Conservation (phyloP, 2,888 invertebrate genomes). For the Papilio elwesi region DNA sequence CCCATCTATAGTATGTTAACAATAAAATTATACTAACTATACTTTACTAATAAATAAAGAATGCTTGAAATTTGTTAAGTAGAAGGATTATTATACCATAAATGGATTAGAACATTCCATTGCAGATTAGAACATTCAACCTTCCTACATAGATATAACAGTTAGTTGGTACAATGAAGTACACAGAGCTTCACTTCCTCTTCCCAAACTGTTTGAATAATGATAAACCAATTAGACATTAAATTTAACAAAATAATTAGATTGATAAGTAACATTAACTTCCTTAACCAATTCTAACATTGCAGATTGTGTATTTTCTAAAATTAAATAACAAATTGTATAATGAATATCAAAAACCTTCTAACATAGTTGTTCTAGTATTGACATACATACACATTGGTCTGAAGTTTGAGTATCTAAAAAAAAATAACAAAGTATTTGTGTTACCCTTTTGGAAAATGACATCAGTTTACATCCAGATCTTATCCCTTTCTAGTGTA, state of each 20-base stretch:
- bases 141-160: conserved; percentile 32
- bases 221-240: conserved; percentile 27
- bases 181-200: conserved; percentile 25
- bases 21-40: too few species aligned
- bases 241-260: conserved; percentile 10
- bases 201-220: conserved; percentile 24
- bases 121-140: conserved; percentile 13
- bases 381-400: too few species aligned
- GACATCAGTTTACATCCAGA: too few species aligned
- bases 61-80: too few species aligned
- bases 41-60: too few species aligned
- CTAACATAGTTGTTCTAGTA: not conserved
- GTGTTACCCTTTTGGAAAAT: too few species aligned
- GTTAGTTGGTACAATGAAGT: conserved; percentile 20
- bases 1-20: too few species aligned
- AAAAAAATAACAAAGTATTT: too few species aligned
- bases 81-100: too few species aligned
- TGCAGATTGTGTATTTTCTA: not conserved
- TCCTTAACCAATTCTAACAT: conserved; percentile 18
- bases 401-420: too few species aligned
- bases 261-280: conserved; percentile 12
- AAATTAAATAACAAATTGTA: not conserved
- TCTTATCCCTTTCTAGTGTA: too few species aligned
- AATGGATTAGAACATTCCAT: not conserved
- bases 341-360: not conserved